Evolutionary conservation across 2,888 invertebrate species (phyloP).

Genomic region (Ormyrus labotus): DNA sequence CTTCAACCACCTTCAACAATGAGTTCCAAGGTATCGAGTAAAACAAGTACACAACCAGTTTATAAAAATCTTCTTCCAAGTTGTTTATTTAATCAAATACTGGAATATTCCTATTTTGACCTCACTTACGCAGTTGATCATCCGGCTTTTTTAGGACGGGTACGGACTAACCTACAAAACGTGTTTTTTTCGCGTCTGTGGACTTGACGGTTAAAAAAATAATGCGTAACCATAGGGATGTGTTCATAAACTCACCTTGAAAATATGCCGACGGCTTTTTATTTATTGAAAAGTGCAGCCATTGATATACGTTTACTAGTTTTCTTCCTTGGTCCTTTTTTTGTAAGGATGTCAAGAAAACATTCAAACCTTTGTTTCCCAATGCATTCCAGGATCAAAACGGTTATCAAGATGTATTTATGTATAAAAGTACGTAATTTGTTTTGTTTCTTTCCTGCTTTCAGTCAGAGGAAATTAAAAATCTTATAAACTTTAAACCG

Average conservation of each 20-base stretch:
- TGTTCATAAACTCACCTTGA: constrained; percentile 40
- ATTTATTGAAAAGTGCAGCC: too few relatives aligned
- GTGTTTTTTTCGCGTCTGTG: constrained; percentile 46
- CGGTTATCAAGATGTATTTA: too few relatives aligned
- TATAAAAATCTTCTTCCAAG: background rate
- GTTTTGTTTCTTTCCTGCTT: too few relatives aligned
- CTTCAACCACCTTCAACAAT: constrained; percentile 6
- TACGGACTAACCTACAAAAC: constrained; percentile 52
- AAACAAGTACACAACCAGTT: constrained; percentile 19
- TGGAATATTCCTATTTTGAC: constrained; percentile 6
- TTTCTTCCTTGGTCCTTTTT: too few relatives aligned
- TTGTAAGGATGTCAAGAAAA: too few relatives aligned
- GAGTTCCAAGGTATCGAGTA: constrained; percentile 16
- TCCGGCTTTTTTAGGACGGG: constrained; percentile 28
- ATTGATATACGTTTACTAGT: too few relatives aligned
- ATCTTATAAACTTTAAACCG: too few relatives aligned
- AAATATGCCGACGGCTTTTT: background rate
- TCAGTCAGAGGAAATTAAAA: too few relatives aligned
- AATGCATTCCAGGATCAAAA: too few relatives aligned
- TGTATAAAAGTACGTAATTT: too few relatives aligned
- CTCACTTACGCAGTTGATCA: background rate
- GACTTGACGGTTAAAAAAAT: constrained; percentile 27
- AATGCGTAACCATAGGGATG: constrained; percentile 18
- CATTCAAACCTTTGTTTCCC: too few relatives aligned
- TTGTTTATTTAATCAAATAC: constrained; percentile 30